phyloP scores from a whole-genome alignment of 2,888 invertebrate genomes.

The Teleogryllus oceanicus region DNA sequence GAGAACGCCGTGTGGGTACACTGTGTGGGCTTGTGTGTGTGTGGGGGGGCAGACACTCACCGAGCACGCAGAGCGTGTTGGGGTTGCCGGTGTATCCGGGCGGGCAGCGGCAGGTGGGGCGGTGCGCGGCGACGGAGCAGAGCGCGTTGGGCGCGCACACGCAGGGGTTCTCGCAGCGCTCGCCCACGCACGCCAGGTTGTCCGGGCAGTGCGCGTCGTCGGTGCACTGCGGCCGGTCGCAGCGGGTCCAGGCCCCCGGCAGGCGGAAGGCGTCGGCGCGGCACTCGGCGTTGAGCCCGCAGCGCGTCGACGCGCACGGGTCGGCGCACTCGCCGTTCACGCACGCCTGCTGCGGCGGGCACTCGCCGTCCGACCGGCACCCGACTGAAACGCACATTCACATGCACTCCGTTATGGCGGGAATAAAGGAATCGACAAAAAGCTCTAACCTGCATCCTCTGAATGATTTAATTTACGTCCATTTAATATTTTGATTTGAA shows the following conservation, averaged over 20 bases:
- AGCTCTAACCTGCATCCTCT: no score
- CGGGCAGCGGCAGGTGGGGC: slow-evolving; percentile 75
- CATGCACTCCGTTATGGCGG: no score
- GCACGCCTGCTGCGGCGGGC: slow-evolving; percentile 76
- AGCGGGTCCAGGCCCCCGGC: no score
- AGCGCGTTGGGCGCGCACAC: slow-evolving; percentile 73
- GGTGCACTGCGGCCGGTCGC: slow-evolving; percentile 74
- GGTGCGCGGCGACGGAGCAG: slow-evolving; percentile 74
- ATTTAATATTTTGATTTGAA: no score
- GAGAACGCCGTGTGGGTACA: no score
- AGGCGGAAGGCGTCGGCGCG: slow-evolving; percentile 66
- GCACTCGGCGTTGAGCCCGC: slow-evolving; percentile 76
- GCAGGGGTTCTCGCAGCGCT: slow-evolving; percentile 79
- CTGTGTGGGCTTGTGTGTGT: no score
- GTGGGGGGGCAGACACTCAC: slow-evolving; percentile 48
- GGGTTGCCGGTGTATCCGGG: slow-evolving; percentile 79
- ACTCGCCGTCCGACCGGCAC: slow-evolving; percentile 80
- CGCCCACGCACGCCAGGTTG: slow-evolving; percentile 72
- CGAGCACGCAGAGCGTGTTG: slow-evolving; percentile 60
- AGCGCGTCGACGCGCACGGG: slow-evolving; percentile 74
- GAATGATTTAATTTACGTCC: no score
- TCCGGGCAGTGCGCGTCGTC: slow-evolving; percentile 72
- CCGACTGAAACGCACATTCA: slow-evolving; percentile 56
- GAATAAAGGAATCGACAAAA: no score
- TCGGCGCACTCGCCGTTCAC: slow-evolving; percentile 76